Evolutionary conservation across 2,888 invertebrate genomes (phyloP).

Genomic region (Limenitis arthemis): DNA sequence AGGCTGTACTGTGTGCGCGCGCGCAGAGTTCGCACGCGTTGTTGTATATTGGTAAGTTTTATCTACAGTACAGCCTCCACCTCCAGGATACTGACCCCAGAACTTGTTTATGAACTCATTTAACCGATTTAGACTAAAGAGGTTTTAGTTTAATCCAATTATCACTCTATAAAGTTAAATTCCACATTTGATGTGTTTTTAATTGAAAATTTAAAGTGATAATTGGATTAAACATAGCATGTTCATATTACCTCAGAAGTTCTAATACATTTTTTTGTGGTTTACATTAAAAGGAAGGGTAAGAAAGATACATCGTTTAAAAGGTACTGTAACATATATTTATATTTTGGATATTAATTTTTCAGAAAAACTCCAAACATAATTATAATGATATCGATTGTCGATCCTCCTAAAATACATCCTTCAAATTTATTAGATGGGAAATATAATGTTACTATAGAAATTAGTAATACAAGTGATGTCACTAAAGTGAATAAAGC

Average conservation of each 20-base stretch:
- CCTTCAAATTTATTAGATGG: conserved; percentile 27
- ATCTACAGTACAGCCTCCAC: conserved; percentile 43
- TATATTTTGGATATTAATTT: not conserved
- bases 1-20: conserved; percentile 41
- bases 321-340: too few species aligned
- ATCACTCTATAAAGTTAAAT: not conserved
- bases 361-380: conserved; percentile 32
- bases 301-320: too few species aligned
- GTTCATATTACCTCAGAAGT: too few species aligned
- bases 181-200: not conserved
- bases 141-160: not conserved
- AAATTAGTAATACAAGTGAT: conserved; percentile 31
- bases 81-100: conserved; percentile 45
- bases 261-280: too few species aligned
- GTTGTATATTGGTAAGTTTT: not conserved
- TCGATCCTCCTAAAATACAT: conserved; percentile 27
- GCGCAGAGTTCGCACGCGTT: conserved; percentile 27
- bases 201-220: too few species aligned
- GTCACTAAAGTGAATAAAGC: conserved; percentile 32
- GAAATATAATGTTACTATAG: conserved; percentile 26
- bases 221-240: too few species aligned
- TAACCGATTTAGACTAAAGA: conserved; percentile 1
- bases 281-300: too few species aligned
- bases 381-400: conserved; percentile 30
- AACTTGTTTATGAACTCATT: not conserved